A percentile compares a stretch with the other conserved stretches of the same genome.
These are phyloP conservation scores for Diadegma fenestrale DNA, from an alignment of 2,888 invertebrate genomes.

Conservation along the genomic window DNA sequence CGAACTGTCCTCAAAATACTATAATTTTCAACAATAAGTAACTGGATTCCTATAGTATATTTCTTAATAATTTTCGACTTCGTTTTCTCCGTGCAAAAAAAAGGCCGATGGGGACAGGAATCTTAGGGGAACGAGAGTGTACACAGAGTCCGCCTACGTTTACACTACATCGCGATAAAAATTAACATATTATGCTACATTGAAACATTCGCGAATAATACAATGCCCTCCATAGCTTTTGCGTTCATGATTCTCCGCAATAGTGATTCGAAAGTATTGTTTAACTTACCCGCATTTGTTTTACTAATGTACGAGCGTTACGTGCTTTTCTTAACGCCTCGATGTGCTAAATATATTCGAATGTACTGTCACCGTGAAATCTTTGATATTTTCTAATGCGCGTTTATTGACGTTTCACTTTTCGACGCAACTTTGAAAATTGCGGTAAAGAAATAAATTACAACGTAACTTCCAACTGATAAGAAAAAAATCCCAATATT, in stretches of 20 bases:
- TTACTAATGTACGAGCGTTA: slow-evolving; percentile 9
- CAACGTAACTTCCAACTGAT: background rate
- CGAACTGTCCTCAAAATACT: too few relatives aligned
- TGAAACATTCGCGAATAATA: slow-evolving; percentile 30
- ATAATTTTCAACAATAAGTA: too few relatives aligned
- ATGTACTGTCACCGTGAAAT: background rate
- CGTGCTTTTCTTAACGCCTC: slow-evolving; percentile 11
- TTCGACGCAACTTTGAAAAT: background rate
- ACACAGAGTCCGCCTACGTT: slow-evolving; percentile 36
- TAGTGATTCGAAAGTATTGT: background rate
- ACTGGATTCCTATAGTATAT: too few relatives aligned
- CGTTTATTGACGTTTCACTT: background rate
- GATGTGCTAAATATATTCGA: slow-evolving; percentile 4
- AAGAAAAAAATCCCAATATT: too few relatives aligned
- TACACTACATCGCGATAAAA: slow-evolving; percentile 6
- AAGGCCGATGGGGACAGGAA: slow-evolving; percentile 29
- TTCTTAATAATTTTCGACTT: too few relatives aligned
- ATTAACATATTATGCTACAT: slow-evolving; percentile 34
- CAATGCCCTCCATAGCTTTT: slow-evolving; percentile 17
- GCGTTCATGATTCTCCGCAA: background rate
- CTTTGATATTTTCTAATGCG: background rate
- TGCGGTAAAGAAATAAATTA: background rate
- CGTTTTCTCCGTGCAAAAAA: too few relatives aligned
- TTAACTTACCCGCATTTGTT: slow-evolving; percentile 17
- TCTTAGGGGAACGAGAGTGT: slow-evolving; percentile 22